Evolutionary conservation across 1,140 invertebrate species (phyloP), one percentile per base, ranked within the genome.

Genomic region (Nephila pilipes): DNA sequence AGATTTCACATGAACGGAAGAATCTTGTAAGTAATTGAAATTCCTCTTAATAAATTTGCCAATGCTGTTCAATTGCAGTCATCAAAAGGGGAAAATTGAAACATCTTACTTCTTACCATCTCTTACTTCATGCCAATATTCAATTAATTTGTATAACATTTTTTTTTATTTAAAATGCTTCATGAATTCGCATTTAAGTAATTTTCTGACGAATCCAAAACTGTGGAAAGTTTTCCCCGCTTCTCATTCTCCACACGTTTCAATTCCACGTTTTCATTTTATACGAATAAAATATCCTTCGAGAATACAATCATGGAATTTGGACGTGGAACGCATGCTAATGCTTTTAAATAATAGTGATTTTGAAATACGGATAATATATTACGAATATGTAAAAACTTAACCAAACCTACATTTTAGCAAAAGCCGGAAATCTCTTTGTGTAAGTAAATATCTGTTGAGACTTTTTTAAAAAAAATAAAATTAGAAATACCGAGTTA

Each of bases 241-340:
- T 38, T 81, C 36, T 20, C 10, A 81, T 81, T 20, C 36, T 1
- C 4, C 6, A 32, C 79, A 81, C 79, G 79, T 46, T 38, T 20
- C 36, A 29, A 38, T 32, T 81, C 79, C 36, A 81, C 25, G 79
- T 81, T 81, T 22, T 29, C 79, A 81, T 81, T 81, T 81, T 81
- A 81, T 81, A 6, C 79, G 36, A 38, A 81, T 81, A 38, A 81
- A 81, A 81, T 32, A 20, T 38, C 25, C 36, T 32, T 29, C 16
- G 14, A 81, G 10, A 36, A 81, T 36, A 81, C 79, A 81, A 46
- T 36, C 79, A 38, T 81, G 79, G 36, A 81, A 81, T 20, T 22
- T 81, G 14, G 18, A 81, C 79, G 79, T 38, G 79, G 79, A 18
- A 36, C 20, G 79, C 25, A 81, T 81, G 25, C 36, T 36, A 81